A percentile compares a stretch with the other conserved stretches of the same genome.
These are phyloP conservation scores for Ciconia nigra DNA, from an alignment of 2,797 vertebrate species.

Conservation along the genomic window DNA sequence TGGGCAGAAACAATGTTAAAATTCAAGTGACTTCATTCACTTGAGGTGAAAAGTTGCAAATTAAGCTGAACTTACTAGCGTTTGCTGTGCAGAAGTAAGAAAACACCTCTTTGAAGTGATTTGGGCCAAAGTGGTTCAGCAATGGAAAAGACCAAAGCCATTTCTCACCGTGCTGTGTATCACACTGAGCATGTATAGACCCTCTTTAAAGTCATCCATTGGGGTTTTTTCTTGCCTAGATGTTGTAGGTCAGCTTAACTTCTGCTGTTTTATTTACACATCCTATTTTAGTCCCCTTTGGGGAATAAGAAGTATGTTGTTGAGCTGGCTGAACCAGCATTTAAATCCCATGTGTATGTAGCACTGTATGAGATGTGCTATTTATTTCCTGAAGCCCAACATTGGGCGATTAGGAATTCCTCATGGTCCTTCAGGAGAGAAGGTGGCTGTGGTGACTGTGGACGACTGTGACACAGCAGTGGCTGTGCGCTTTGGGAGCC, in stretches of 20 bases:
- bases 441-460: constrained; percentile 94
- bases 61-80: neutral
- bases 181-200: neutral
- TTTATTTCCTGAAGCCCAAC: constrained; percentile 83
- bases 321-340: neutral
- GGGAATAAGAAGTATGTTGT: neutral
- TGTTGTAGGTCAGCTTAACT: neutral
- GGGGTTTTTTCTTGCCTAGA: neutral
- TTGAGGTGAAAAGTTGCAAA: neutral
- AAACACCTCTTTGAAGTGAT: neutral
- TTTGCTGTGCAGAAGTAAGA: neutral
- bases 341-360: neutral
- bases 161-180: neutral
- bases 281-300: neutral
- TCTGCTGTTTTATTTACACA: neutral
- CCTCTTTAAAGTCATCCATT: neutral
- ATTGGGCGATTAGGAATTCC: constrained; percentile 91
- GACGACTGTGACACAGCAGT: constrained; percentile 95
- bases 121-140: neutral
- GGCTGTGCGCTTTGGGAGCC: constrained; percentile 89
- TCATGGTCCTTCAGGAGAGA: constrained; percentile 95
- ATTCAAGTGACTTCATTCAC: neutral
- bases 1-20: neutral
- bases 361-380: neutral
- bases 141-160: neutral